Conservation (phyloP, 2,888 invertebrate species). For the Parochlus steinenii region DNA sequence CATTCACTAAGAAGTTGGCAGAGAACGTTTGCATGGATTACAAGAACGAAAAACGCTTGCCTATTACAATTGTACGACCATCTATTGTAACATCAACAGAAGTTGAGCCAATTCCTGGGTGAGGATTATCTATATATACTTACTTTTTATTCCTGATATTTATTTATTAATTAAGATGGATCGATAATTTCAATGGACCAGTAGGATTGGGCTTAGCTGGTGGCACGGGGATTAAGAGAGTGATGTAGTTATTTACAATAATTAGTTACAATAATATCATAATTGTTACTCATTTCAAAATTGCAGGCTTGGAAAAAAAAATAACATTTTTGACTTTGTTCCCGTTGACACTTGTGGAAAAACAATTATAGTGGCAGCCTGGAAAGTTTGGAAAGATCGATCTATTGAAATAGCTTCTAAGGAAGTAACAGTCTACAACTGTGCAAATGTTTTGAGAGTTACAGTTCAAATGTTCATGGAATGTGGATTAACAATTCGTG, state of each 20-base stretch:
- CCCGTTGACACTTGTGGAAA: constrained; percentile 6
- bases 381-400: constrained; percentile 2
- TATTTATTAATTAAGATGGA: too few relatives aligned
- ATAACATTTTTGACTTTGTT: constrained; percentile 1
- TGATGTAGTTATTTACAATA: background rate
- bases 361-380: constrained; percentile 4
- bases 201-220: background rate
- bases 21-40: constrained; percentile 55
- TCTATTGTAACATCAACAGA: constrained; percentile 40
- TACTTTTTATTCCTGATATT: too few relatives aligned
- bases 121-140: too few relatives aligned
- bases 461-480: background rate
- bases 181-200: constrained; percentile 5
- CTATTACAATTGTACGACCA: constrained; percentile 72
- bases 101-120: constrained; percentile 1
- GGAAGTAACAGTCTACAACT: background rate
- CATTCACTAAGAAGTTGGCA: constrained; percentile 74
- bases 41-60: constrained; percentile 41
- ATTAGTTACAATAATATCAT: too few relatives aligned
- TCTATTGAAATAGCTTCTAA: background rate
- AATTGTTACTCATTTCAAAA: too few relatives aligned
- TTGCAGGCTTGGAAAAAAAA: too few relatives aligned
- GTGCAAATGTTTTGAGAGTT: background rate
- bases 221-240: background rate
- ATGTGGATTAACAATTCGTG: too few relatives aligned